Base-by-base conservation (phyloP, 2,113 vertebrate species). In the Coturnix japonica region DNA sequence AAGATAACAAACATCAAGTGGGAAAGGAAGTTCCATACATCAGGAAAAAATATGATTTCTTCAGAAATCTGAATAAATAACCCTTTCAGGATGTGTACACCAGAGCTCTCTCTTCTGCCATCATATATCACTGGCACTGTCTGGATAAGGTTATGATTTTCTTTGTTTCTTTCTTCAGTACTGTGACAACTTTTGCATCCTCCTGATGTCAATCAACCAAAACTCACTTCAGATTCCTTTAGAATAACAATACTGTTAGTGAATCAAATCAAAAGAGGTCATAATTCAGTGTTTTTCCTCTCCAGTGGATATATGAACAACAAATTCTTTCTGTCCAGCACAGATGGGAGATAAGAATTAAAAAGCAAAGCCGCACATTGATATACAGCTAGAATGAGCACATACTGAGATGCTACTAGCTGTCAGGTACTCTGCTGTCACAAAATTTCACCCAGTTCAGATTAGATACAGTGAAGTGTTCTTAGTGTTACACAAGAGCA, bases 221-320 rank as follows among this genome's bases (percentile, higher is more conserved):
- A 91, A 85, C 83, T 96, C 64, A 71, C 57, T 96, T 96, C 59
- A 89, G 84, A 95, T 90, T 95, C 61, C 86, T 95, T 96, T 96
- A 90, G 91, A 76, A 95, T 96, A 97, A 97, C 79, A 74, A 96
- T 97, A 92, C 54, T 72, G 46, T 83, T 91, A 91, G 91, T 90
- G 91, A 96, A 96, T 75, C 85, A 81, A 96, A 85, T 96, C 76
- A 92, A 81, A 91, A 93, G 25, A 93, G 44, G 56, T 93, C 85
- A 93, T 89, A 91, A 91, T 69, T 76, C 46, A 60, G 72, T 72
- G 91, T 95, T 91, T 84, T 90, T 94, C 63, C 81, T 84, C 64
- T 86, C 46, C 85, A 80, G 7, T 85, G 78, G 96, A 85, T 86
- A 86, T 20, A 92, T 93, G 85, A 88, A 85, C 95, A 82, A 80